A percentile compares a stretch with the other conserved stretches of the same genome.
Conservation (phyloP, 2,888 invertebrate genomes). For the Yponomeuta sedellus region DNA sequence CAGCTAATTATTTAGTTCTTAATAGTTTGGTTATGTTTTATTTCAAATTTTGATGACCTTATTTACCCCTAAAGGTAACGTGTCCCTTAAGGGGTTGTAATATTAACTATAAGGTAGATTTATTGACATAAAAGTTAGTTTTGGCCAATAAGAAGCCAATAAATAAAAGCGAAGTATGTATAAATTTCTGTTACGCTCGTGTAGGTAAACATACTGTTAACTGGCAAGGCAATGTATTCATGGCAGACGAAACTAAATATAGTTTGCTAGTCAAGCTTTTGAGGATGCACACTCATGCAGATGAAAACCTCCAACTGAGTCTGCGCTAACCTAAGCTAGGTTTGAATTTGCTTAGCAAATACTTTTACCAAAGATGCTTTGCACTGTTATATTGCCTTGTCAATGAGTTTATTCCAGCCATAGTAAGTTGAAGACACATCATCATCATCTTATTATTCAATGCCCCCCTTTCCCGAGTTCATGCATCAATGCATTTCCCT, state of each 20-base stretch:
- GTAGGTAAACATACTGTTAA: neutral
- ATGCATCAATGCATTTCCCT: neutral
- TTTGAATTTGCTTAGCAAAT: neutral
- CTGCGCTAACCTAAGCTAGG: neutral
- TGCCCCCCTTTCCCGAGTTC: neutral
- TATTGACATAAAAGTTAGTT: too few species aligned
- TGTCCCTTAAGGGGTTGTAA: neutral
- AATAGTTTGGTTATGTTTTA: neutral
- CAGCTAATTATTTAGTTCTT: neutral
- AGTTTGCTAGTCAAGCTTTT: slow-evolving; percentile 1
- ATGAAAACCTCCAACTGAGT: neutral
- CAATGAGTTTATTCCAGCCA: slow-evolving; percentile 1
- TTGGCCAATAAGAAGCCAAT: too few species aligned
- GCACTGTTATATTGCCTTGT: neutral
- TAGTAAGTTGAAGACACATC: neutral
- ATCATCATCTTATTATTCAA: too few species aligned
- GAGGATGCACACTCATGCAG: neutral
- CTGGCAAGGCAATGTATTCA: neutral
- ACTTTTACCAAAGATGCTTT: neutral
- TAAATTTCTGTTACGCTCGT: neutral
- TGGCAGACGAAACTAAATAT: neutral
- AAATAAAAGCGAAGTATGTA: neutral
- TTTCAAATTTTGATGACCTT: neutral
- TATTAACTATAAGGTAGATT: neutral
- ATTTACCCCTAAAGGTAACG: neutral